phyloP scores from a whole-genome alignment of 1,140 invertebrate genomes.

The Drosophila ogumai region DNA sequence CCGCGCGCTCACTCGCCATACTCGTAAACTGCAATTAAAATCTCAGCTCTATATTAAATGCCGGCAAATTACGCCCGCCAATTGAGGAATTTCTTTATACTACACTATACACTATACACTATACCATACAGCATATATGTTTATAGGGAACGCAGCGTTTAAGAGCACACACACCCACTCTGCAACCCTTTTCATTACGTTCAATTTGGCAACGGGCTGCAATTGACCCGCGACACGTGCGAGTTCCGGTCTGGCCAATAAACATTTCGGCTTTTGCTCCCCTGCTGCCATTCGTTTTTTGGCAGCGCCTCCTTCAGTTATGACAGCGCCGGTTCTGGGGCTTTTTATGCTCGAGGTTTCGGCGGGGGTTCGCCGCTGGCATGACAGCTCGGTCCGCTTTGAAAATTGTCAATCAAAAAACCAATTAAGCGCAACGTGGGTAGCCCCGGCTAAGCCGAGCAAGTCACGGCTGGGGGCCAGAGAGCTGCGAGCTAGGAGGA shows the following conservation, averaged over 20 bases:
- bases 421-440: conserved; percentile 79
- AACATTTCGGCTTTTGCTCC: conserved; percentile 54
- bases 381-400: conserved; percentile 36
- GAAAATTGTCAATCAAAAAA: conserved; percentile 85
- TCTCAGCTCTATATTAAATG: conserved; percentile 66
- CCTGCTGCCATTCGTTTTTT: conserved; percentile 22
- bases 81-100: conserved; percentile 55
- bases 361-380: conserved; percentile 1
- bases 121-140: conserved; percentile 15
- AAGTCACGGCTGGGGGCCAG: conserved; percentile 9
- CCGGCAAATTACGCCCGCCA: conserved; percentile 55
- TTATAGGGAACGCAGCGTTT: conserved; percentile 29
- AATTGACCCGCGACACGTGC: conserved; percentile 23
- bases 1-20: conserved; percentile 20
- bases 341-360: conserved; percentile 1
- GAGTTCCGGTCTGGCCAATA: conserved; percentile 55
- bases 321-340: conserved; percentile 44
- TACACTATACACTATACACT: conserved; percentile 6
- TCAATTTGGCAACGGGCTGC: conserved; percentile 38
- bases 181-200: conserved; percentile 33
- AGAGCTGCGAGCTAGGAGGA: not conserved
- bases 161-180: conserved; percentile 44
- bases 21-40: conserved; percentile 75
- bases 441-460: conserved; percentile 36
- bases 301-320: conserved; percentile 57